phyloP scores from a whole-genome alignment of 2,113 vertebrate genomes.

The Equus quagga region DNA sequence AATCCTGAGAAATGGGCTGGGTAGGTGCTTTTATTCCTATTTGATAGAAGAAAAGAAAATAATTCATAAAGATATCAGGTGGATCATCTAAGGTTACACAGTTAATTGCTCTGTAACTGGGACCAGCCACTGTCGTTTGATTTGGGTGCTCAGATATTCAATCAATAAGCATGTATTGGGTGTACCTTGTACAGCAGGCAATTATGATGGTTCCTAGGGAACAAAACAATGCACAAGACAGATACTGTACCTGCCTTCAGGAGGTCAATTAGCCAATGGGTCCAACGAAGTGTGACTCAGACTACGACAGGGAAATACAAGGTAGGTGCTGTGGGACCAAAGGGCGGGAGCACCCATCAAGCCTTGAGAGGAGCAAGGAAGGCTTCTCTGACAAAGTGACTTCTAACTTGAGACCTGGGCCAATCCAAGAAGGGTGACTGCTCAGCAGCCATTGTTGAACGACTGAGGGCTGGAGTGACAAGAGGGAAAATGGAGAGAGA shows the following conservation, averaged over 20 bases:
- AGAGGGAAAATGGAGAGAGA: background rate
- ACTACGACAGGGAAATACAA: background rate
- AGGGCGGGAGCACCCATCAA: background rate
- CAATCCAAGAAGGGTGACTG: background rate
- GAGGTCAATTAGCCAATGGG: background rate
- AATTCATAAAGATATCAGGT: background rate
- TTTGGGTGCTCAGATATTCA: background rate
- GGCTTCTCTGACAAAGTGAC: background rate
- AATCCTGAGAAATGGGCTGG: background rate
- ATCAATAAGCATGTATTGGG: background rate
- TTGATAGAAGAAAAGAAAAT: conserved; percentile 10
- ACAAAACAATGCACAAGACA: background rate
- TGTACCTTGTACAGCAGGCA: background rate
- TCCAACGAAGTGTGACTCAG: background rate
- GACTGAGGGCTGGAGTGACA: background rate
- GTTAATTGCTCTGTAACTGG: background rate
- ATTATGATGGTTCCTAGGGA: background rate
- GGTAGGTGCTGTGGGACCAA: background rate
- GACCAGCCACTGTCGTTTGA: background rate
- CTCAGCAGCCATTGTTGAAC: background rate
- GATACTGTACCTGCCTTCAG: background rate
- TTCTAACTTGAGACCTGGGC: background rate
- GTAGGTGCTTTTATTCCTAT: background rate
- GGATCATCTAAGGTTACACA: background rate
- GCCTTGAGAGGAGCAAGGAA: background rate